Evolutionary conservation across 2,888 invertebrate genomes (phyloP).

Genomic region (Polymixis lichenea): DNA sequence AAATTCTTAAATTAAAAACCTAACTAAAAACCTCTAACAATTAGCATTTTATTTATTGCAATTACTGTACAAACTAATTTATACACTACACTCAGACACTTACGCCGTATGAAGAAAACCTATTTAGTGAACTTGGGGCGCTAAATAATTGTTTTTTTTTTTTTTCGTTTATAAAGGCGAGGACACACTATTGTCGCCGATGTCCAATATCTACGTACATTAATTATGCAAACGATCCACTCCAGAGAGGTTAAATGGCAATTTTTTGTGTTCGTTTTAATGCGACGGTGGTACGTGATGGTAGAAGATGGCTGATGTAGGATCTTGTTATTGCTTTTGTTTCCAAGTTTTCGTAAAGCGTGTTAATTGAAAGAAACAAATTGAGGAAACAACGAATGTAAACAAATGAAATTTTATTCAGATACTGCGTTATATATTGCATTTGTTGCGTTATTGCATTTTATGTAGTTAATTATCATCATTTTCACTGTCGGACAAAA

Average conservation of each 20-base stretch:
- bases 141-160: conserved; percentile 38
- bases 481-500: not conserved
- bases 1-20: conserved; percentile 38
- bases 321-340: conserved; percentile 61
- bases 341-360: conserved; percentile 35
- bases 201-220: conserved; percentile 78
- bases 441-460: not conserved
- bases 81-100: conserved; percentile 29
- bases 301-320: conserved; percentile 65
- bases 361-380: conserved; percentile 37
- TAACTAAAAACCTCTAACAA: conserved; percentile 42
- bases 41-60: conserved; percentile 57
- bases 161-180: conserved; percentile 59
- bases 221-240: conserved; percentile 84
- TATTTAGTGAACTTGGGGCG: conserved; percentile 38
- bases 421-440: not conserved
- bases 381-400: not conserved
- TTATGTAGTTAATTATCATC: too few species aligned
- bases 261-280: conserved; percentile 77
- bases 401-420: not conserved
- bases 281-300: conserved; percentile 79
- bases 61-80: conserved; percentile 57
- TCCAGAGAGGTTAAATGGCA: conserved; percentile 72
- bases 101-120: conserved; percentile 46
- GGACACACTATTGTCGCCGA: conserved; percentile 67